Conservation (phyloP, 1,140 invertebrate genomes). For the Lasaia peninsularis region DNA sequence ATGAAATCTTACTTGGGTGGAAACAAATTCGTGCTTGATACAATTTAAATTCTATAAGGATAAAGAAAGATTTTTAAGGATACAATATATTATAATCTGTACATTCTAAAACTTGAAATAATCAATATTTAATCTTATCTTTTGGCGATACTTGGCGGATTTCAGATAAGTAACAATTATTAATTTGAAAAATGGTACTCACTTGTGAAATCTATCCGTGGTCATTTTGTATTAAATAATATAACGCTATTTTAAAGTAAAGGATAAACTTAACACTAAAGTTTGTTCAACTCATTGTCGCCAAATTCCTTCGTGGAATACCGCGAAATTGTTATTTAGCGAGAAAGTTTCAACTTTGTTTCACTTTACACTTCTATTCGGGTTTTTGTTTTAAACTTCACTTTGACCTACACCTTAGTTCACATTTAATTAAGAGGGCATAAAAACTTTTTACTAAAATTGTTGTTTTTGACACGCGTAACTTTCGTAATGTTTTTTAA, state of each 20-base stretch:
- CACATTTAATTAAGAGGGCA: not conserved
- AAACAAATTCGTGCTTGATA: too few species aligned
- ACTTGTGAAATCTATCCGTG: constrained; percentile 71
- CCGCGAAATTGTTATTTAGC: constrained; percentile 51
- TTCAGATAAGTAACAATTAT: constrained; percentile 14
- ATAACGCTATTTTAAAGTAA: not conserved
- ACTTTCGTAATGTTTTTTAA: not conserved
- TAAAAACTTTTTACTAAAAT: not conserved
- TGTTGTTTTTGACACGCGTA: not conserved
- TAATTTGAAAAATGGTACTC: constrained; percentile 35
- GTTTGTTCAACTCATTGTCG: constrained; percentile 64
- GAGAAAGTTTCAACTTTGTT: constrained; percentile 59
- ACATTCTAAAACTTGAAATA: constrained; percentile 4
- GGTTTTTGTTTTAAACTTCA: constrained; percentile 4
- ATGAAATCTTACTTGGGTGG: too few species aligned
- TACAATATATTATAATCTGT: too few species aligned
- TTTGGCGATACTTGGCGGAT: not conserved
- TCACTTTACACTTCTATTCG: constrained; percentile 52
- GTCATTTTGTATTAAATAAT: constrained; percentile 48
- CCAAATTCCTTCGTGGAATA: constrained; percentile 32
- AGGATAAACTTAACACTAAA: constrained; percentile 24
- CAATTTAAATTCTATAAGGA: too few species aligned
- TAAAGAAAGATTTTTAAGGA: too few species aligned
- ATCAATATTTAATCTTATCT: constrained; percentile 35
- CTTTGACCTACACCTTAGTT: not conserved